phyloP scores from a whole-genome alignment of 2,888 invertebrate genomes.

The Lasioglossum calceatum region DNA sequence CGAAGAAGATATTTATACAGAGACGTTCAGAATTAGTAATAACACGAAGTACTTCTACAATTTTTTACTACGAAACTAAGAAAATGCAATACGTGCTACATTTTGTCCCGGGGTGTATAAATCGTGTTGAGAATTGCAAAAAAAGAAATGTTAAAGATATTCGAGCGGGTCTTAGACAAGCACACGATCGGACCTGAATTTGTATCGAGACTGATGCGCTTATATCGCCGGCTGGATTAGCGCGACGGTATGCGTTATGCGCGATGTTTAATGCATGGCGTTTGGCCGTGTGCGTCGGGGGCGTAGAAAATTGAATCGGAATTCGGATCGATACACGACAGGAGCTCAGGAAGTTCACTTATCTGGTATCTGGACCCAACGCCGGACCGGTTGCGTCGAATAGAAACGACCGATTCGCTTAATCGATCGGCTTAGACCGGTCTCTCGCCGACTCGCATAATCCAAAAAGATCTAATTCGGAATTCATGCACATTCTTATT shows the following conservation, averaged over 20 bases:
- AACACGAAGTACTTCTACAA: neutral
- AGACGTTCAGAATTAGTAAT: too few relatives aligned
- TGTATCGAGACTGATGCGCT: conserved; percentile 46
- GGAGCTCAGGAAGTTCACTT: conserved; percentile 67
- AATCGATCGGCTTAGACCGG: conserved; percentile 47
- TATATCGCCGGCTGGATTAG: conserved; percentile 60
- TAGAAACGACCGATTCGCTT: conserved; percentile 67
- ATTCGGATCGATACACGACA: conserved; percentile 73
- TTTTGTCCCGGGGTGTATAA: too few relatives aligned
- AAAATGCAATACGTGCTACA: too few relatives aligned
- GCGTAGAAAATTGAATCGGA: conserved; percentile 72
- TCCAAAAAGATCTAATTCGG: neutral
- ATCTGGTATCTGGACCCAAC: conserved; percentile 63
- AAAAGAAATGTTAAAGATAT: neutral
- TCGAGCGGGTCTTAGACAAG: neutral
- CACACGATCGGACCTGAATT: conserved; percentile 33
- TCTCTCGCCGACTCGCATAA: conserved; percentile 15
- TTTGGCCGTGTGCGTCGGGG: conserved; percentile 64
- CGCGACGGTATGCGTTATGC: conserved; percentile 62
- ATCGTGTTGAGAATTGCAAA: neutral
- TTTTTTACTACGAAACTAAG: too few relatives aligned
- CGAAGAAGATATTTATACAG: too few relatives aligned
- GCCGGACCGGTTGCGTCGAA: conserved; percentile 55
- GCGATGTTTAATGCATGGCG: conserved; percentile 72
- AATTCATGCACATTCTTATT: conserved; percentile 21